Conservation (phyloP, 2,888 invertebrate species). For the Melanargia galathea region DNA sequence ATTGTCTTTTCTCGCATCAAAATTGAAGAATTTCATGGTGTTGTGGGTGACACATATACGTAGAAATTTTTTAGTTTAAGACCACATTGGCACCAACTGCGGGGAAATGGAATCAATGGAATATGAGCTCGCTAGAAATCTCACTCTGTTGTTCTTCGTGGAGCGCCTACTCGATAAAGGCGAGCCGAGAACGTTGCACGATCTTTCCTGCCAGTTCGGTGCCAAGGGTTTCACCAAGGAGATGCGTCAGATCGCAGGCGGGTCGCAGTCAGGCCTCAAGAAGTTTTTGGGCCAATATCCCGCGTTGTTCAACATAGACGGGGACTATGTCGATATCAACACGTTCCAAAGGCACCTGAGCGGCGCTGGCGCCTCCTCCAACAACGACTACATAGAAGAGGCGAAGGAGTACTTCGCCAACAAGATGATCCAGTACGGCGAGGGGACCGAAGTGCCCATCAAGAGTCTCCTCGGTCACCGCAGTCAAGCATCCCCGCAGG, state of each 20-base stretch:
- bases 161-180: slow-evolving; percentile 99
- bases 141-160: slow-evolving; percentile 98
- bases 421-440: slow-evolving; percentile 97
- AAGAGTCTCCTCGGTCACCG: slow-evolving; percentile 98
- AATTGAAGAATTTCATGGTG: slow-evolving; percentile 80
- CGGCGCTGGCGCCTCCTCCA: slow-evolving; percentile 84
- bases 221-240: slow-evolving; percentile 99
- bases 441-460: slow-evolving; percentile 97
- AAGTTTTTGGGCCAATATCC: slow-evolving; percentile 99
- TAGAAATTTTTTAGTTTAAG: slow-evolving; percentile 80
- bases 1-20: slow-evolving; percentile 63
- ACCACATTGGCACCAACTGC: slow-evolving; percentile 80
- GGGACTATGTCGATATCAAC: slow-evolving; percentile 94
- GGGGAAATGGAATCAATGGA: slow-evolving; percentile 94
- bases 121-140: slow-evolving; percentile 96
- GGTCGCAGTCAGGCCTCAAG: slow-evolving; percentile 97
- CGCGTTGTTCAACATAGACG: slow-evolving; percentile 96
- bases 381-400: slow-evolving; percentile 95
- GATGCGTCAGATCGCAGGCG: slow-evolving; percentile 97
- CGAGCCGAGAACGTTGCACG: slow-evolving; percentile 97
- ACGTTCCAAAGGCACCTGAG: slow-evolving; percentile 85
- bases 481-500: slow-evolving; percentile 97
- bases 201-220: slow-evolving; percentile 99
- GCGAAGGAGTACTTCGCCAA: slow-evolving; percentile 98
- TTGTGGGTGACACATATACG: slow-evolving; percentile 82